These are phyloP conservation scores for Lucilia sericata DNA, from an alignment of 1,140 invertebrate species.

Conservation along the genomic window DNA sequence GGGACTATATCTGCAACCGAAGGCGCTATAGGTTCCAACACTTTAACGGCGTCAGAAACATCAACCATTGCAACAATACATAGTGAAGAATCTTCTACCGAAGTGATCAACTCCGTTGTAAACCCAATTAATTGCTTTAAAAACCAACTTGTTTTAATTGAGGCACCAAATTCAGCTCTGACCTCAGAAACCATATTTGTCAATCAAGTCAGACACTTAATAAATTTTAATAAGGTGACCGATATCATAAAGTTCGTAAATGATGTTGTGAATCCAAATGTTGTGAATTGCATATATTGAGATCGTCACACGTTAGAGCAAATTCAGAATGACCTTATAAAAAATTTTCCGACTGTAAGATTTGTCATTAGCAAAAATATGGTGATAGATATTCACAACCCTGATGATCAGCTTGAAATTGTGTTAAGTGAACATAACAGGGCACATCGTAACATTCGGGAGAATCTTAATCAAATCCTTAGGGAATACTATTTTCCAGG, in stretches of 20 bases:
- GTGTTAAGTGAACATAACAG: constrained; percentile 30
- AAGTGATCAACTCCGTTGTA: background rate
- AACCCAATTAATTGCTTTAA: background rate
- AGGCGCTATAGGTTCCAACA: no score
- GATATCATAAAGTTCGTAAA: background rate
- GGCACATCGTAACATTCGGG: constrained; percentile 10
- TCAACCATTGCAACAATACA: background rate
- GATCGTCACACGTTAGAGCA: constrained; percentile 8
- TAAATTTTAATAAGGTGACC: background rate
- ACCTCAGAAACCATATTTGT: background rate
- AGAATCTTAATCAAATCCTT: constrained; percentile 41
- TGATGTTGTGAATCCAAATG: constrained; percentile 26
- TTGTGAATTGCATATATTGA: constrained; percentile 17
- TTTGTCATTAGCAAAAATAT: background rate
- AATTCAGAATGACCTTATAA: no score
- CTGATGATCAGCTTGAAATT: constrained; percentile 15
- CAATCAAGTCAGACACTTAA: background rate
- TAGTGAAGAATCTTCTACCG: background rate
- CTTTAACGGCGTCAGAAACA: no score
- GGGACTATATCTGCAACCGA: no score
- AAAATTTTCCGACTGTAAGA: background rate
- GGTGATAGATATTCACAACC: background rate
- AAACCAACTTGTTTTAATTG: background rate
- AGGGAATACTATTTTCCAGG: constrained; percentile 22
- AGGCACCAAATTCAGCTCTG: background rate